A percentile compares a stretch with the other conserved stretches of the same genome.
phyloP scores from a whole-genome alignment of 23 tunicate species.

The Halocynthia roretzi region DNA sequence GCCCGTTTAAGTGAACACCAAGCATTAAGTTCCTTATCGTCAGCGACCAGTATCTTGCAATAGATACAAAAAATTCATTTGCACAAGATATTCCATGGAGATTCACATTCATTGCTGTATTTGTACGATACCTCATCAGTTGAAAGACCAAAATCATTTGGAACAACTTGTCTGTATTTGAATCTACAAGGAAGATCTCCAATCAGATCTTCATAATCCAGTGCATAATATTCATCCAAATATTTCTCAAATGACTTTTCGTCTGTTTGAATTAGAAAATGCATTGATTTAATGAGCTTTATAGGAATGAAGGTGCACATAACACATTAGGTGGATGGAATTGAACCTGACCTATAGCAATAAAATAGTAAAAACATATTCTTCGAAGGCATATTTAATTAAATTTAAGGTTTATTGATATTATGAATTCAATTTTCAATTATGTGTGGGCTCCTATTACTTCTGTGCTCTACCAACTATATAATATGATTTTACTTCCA shows the following conservation, averaged over 20 bases:
- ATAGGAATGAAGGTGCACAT: no score
- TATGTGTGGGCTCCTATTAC: no score
- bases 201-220: slow-evolving; percentile 81
- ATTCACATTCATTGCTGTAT: neutral
- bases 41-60: slow-evolving; percentile 47
- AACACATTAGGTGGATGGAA: no score
- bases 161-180: slow-evolving; percentile 56
- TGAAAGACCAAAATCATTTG: slow-evolving; percentile 66
- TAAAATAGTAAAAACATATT: no score
- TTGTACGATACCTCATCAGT: slow-evolving; percentile 59
- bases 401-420: no score
- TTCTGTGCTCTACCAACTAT: no score
- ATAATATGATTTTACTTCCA: no score
- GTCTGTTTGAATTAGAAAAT: neutral
- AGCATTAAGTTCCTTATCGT: slow-evolving; percentile 55
- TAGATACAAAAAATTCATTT: neutral
- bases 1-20: slow-evolving; percentile 89
- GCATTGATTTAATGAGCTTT: no score
- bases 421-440: no score
- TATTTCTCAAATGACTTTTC: slow-evolving; percentile 54
- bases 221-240: slow-evolving; percentile 77
- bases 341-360: no score
- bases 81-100: neutral
- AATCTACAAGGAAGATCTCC: slow-evolving; percentile 82
- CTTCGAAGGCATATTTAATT: no score